Percentiles rank a stretch among this genome's conserved stretches.
Conservation (phyloP, 2,113 vertebrate species). For the Antigone vipio region DNA sequence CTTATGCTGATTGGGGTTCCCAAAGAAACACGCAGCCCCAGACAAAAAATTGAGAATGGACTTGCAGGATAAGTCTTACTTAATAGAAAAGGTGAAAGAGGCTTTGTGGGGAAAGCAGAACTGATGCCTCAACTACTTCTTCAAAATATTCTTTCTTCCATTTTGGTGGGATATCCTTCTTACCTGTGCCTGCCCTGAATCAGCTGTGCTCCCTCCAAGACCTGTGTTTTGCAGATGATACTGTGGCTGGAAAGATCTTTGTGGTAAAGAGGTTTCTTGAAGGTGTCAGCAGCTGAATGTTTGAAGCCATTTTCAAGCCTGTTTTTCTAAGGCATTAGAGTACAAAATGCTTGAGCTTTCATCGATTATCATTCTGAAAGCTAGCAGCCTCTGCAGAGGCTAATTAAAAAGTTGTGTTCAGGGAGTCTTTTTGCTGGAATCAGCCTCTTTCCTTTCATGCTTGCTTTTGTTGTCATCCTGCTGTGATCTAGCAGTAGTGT, state of each 20-base stretch:
- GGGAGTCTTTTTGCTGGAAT: not conserved
- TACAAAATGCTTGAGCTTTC: not conserved
- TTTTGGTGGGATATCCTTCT: not conserved
- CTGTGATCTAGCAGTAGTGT: not conserved
- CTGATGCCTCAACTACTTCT: not conserved
- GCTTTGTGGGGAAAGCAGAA: not conserved
- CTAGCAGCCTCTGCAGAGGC: not conserved
- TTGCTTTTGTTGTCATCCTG: not conserved
- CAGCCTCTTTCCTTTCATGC: not conserved
- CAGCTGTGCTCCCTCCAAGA: not conserved
- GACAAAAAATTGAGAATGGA: not conserved
- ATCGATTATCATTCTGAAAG: not conserved
- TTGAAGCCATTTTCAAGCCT: not conserved
- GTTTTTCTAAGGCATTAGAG: not conserved
- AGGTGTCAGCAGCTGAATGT: not conserved
- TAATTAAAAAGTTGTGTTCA: not conserved
- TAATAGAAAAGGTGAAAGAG: not conserved
- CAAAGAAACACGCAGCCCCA: not conserved
- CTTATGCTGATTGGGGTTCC: not conserved
- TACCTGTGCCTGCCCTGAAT: not conserved
- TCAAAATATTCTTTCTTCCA: not conserved
- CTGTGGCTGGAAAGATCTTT: not conserved
- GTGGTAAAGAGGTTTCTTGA: not conserved
- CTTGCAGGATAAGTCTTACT: not conserved
- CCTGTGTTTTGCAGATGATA: not conserved